These are phyloP conservation scores for Calliopum simillimum DNA, from an alignment of 2,888 invertebrate species.

Conservation along the genomic window DNA sequence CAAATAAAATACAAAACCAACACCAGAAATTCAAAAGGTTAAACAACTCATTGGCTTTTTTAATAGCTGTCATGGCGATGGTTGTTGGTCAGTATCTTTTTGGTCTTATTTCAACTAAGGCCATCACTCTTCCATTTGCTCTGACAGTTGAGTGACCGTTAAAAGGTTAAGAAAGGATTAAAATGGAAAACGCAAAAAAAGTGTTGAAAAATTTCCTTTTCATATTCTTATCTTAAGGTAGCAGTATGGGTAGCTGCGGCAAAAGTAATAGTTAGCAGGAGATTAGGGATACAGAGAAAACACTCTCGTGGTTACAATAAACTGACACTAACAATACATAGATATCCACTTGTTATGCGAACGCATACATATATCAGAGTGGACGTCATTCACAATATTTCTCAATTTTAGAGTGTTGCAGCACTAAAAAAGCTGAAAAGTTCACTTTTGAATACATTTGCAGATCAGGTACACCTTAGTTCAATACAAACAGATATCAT, in stretches of 20 bases:
- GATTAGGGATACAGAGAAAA: background rate
- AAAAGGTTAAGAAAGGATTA: conserved; percentile 37
- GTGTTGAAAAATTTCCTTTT: conserved; percentile 14
- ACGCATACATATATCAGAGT: background rate
- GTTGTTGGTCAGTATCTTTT: background rate
- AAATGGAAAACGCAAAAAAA: conserved; percentile 2
- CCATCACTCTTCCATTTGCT: conserved; percentile 2
- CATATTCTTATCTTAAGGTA: conserved; percentile 14
- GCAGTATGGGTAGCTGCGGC: background rate
- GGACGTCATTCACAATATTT: background rate
- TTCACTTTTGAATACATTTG: too few species aligned
- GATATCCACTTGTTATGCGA: conserved; percentile 47
- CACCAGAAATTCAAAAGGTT: conserved; percentile 6
- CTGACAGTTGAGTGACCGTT: conserved; percentile 24
- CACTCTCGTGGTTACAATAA: too few species aligned
- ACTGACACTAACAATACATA: too few species aligned
- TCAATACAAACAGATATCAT: too few species aligned
- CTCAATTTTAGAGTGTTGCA: too few species aligned
- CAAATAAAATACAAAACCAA: background rate
- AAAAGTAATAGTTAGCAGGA: conserved; percentile 3
- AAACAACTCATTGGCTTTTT: conserved; percentile 27
- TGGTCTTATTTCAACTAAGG: background rate
- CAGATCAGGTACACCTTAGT: too few species aligned
- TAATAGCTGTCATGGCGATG: conserved; percentile 38
- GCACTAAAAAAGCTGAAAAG: too few species aligned